phyloP scores from a whole-genome alignment of 2,888 invertebrate species.

The Dichetophora obliterata region DNA sequence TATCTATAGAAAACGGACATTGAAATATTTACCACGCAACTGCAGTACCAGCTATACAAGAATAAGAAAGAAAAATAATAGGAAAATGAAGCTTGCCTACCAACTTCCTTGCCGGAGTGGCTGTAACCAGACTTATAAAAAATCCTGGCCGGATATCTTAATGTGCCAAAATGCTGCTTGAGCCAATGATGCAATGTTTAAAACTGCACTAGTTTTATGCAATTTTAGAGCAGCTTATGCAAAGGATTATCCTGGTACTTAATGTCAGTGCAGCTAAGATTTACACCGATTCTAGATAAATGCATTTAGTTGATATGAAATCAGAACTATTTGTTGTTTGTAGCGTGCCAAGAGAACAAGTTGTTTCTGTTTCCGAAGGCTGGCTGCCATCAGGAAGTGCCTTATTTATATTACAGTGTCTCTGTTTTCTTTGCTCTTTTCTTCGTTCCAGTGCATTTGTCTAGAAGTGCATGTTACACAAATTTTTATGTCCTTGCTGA shows the following conservation, averaged over 20 bases:
- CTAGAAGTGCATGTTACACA: slow-evolving; percentile 52
- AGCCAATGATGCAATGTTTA: slow-evolving; percentile 65
- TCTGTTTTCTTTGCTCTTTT: slow-evolving; percentile 35
- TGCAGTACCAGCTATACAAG: neutral
- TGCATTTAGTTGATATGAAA: slow-evolving; percentile 32
- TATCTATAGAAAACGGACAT: neutral
- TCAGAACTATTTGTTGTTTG: neutral
- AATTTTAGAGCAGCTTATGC: slow-evolving; percentile 4
- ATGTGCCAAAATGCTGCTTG: slow-evolving; percentile 67
- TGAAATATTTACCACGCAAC: slow-evolving; percentile 37
- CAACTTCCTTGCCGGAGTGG: slow-evolving; percentile 37
- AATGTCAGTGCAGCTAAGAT: slow-evolving; percentile 8
- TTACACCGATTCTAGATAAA: slow-evolving; percentile 19
- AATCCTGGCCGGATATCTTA: slow-evolving; percentile 11
- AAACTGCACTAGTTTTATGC: slow-evolving; percentile 39
- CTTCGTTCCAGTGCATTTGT: slow-evolving; percentile 41
- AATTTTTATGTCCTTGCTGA: slow-evolving; percentile 50
- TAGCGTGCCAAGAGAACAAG: slow-evolving; percentile 45
- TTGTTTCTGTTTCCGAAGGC: slow-evolving; percentile 9
- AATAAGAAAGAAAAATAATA: slow-evolving; percentile 37
- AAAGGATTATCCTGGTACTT: slow-evolving; percentile 4
- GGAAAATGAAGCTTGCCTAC: too few relatives aligned
- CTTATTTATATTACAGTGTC: slow-evolving; percentile 47
- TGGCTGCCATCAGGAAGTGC: slow-evolving; percentile 44
- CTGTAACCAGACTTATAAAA: slow-evolving; percentile 16